Conservation (phyloP, 2,888 invertebrate genomes). For the Eucera pruinosa region DNA sequence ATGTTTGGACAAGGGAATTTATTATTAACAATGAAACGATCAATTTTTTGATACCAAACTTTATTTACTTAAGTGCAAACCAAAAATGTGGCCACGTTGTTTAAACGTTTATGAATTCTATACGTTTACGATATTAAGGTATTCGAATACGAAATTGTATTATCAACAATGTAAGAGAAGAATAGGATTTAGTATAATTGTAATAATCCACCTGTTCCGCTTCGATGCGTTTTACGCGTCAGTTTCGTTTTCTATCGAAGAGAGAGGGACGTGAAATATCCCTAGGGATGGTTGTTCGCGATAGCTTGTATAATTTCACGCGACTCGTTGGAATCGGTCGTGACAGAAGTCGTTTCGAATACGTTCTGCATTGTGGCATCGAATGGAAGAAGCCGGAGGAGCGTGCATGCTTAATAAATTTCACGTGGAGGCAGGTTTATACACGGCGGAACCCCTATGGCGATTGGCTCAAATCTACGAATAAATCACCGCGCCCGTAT, state of each 20-base stretch:
- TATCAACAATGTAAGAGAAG: not conserved
- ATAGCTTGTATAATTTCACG: conserved; percentile 38
- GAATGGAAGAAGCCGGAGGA: conserved; percentile 43
- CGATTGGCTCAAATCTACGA: conserved; percentile 65
- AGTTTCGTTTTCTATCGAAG: not conserved
- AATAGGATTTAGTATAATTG: too few species aligned
- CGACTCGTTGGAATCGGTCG: conserved; percentile 22
- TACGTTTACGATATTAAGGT: too few species aligned
- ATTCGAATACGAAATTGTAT: too few species aligned
- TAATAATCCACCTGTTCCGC: too few species aligned
- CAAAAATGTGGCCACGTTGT: too few species aligned
- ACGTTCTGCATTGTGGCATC: conserved; percentile 49
- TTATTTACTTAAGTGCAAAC: too few species aligned
- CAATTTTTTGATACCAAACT: too few species aligned
- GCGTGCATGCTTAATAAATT: conserved; percentile 56
- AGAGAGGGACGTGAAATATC: conserved; percentile 19
- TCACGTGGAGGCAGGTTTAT: conserved; percentile 46
- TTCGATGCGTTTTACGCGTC: not conserved
- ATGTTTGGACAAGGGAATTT: too few species aligned
- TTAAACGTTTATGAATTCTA: too few species aligned
- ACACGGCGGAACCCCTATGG: conserved; percentile 62
- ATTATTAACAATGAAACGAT: too few species aligned
- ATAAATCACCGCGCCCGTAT: conserved; percentile 66
- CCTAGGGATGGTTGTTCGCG: not conserved
- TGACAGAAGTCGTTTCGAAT: conserved; percentile 52